Base-by-base conservation (phyloP, 2,113 vertebrate species). In the Aldabrachelys gigantea region DNA sequence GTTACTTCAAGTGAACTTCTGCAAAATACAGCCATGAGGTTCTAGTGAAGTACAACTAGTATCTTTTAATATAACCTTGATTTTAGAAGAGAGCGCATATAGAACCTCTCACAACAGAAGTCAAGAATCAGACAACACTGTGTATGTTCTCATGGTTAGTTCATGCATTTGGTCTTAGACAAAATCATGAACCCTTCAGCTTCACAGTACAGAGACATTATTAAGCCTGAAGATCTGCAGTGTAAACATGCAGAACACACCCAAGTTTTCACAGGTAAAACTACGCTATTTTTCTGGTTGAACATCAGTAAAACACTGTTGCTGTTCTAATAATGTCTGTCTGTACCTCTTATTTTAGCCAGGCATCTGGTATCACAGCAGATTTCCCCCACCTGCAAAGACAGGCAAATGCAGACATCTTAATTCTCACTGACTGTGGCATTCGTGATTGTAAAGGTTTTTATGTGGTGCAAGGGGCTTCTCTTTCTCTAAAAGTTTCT, bases 331-430 rank as follows among this genome's bases (percentile, higher is more conserved):
- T 88, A 92, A 87, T 2, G 54, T 78, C 52, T 95, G 5, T 82
- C 44, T 54, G 13, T 56, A 83, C 62, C 93, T 97, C 80, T 92
- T 94, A 25, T 92, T 91, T 78, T 91, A 95, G 93, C 38, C 22
- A 52, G 89, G 93, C 96, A 97, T 96, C 97, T 98, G 97, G 91
- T 89, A 87, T 88, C 95, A 82, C 96, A 96, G 94, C 85, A 96
- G 96, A 95, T 84, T 93, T 76, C 59, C 84, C 87, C 92, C 89
- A 69, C 93, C 94, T 94, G 91, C 91, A 89, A 94, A 92, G 82
- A 92, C 92, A 85, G 83, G 69, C 78, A 92, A 89, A 96, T 1
- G 0, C 52, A 95, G 49, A 17, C 3, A 80, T 93, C 25, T 86
- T 91, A 89, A 86, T 8, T 12, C 76, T 88, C 2, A 8, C 65